A percentile compares a stretch with the other conserved stretches of the same genome.
Conservation (phyloP, 2,888 invertebrate genomes). For the Zele albiditarsus region DNA sequence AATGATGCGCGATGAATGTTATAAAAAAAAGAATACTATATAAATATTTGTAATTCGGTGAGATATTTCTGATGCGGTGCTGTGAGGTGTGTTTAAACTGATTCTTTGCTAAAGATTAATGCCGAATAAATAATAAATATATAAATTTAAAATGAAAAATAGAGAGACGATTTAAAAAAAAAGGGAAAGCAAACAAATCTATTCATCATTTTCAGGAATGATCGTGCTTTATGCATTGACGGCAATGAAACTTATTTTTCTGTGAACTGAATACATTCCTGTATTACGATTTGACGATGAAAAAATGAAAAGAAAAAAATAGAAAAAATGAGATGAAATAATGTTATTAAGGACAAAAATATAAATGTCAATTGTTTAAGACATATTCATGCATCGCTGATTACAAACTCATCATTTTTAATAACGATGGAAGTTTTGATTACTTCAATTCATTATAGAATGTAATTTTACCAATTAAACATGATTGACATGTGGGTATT, state of each 20-base stretch:
- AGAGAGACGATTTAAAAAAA: neutral
- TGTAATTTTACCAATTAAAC: conserved; percentile 7
- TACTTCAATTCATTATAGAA: conserved; percentile 8
- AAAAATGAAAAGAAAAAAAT: conserved; percentile 46
- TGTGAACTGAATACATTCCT: conserved; percentile 66
- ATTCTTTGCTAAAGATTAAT: conserved; percentile 42
- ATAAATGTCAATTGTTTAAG: conserved; percentile 35
- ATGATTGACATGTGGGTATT: neutral
- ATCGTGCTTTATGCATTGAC: conserved; percentile 42
- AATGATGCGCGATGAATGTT: conserved; percentile 57
- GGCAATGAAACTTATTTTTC: conserved; percentile 55
- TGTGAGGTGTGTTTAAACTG: conserved; percentile 40
- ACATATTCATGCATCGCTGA: conserved; percentile 47
- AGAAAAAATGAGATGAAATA: conserved; percentile 37
- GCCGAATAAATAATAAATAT: conserved; percentile 28
- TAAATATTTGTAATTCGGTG: conserved; percentile 59
- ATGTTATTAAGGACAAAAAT: conserved; percentile 26
- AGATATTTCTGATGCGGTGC: conserved; percentile 50
- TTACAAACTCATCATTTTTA: conserved; percentile 14
- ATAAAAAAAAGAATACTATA: conserved; percentile 59
- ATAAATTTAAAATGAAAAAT: conserved; percentile 8
- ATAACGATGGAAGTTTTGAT: neutral
- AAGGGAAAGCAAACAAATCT: conserved; percentile 14
- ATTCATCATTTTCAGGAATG: conserved; percentile 20
- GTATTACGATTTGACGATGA: conserved; percentile 54